Percentiles rank a stretch among this genome's conserved stretches.
Conservation (phyloP, 2,797 vertebrate genomes). For the Coreius guichenoti region DNA sequence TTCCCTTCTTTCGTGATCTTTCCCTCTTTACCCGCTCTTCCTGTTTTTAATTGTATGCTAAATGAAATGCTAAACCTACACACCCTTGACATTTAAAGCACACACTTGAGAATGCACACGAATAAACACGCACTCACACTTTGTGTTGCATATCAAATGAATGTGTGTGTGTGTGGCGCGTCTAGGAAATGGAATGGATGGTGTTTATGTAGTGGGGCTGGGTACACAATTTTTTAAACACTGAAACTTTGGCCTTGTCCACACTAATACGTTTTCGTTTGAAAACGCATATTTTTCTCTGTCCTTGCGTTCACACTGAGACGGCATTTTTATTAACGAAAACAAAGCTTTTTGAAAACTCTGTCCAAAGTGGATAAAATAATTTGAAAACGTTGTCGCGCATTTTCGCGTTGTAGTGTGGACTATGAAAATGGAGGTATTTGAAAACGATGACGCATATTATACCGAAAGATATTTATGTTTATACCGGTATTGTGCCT, state of each 20-base stretch:
- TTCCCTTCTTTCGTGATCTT: slow-evolving; percentile 2
- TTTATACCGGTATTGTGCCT: too few relatives aligned
- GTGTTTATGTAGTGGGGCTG: background rate
- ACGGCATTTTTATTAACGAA: too few relatives aligned
- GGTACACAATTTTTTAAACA: background rate
- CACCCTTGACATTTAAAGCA: slow-evolving; percentile 50
- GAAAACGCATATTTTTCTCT: too few relatives aligned
- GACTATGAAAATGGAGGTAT: too few relatives aligned
- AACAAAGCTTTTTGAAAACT: too few relatives aligned
- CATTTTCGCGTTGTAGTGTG: too few relatives aligned
- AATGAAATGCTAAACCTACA: slow-evolving; percentile 49
- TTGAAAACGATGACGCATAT: too few relatives aligned
- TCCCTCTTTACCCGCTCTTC: slow-evolving; percentile 13
- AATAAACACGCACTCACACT: background rate
- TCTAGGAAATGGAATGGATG: background rate
- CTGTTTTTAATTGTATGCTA: slow-evolving; percentile 52
- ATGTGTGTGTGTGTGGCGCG: background rate
- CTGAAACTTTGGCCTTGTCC: background rate
- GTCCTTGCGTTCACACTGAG: too few relatives aligned
- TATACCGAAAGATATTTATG: too few relatives aligned
- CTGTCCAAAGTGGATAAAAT: too few relatives aligned
- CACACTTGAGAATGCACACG: background rate
- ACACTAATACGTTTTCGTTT: too few relatives aligned
- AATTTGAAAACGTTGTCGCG: too few relatives aligned
- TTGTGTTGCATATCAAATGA: slow-evolving; percentile 38